These are phyloP conservation scores for Podocnemis expansa DNA, from an alignment of 2,113 vertebrate genomes.

Conservation along the genomic window DNA sequence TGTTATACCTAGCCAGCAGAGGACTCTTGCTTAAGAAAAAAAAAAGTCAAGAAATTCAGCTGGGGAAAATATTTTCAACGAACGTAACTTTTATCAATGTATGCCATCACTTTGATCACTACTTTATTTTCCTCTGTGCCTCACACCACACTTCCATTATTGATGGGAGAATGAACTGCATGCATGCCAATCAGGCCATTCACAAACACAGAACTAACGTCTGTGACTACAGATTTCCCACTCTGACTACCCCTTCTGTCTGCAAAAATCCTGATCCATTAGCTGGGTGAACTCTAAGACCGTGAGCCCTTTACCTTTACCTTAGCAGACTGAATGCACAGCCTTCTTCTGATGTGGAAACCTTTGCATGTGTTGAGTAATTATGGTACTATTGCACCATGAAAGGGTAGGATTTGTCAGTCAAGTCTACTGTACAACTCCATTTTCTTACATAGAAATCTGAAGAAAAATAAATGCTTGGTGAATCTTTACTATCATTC, in stretches of 20 bases:
- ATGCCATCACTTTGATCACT: conserved; percentile 37
- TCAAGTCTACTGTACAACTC: background rate
- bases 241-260: conserved; percentile 76
- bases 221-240: conserved; percentile 83
- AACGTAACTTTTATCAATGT: conserved; percentile 13
- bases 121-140: conserved; percentile 55
- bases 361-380: background rate
- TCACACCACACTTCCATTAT: conserved; percentile 77
- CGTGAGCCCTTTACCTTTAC: conserved; percentile 49
- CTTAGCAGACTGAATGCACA: background rate
- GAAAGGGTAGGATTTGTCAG: background rate
- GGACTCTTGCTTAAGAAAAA: background rate
- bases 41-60: background rate
- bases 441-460: background rate
- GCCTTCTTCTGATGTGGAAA: conserved; percentile 44
- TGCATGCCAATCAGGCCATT: conserved; percentile 84
- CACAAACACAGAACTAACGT: conserved; percentile 82
- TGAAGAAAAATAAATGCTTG: background rate
- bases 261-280: conserved; percentile 72
- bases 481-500: background rate
- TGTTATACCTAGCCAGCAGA: conserved; percentile 45
- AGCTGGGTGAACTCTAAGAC: conserved; percentile 7
- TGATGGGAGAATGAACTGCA: conserved; percentile 74
- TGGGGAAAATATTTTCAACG: conserved; percentile 39
- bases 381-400: background rate